Conservation (phyloP, 1,140 invertebrate species). For the Acromyrmex echinatior region DNA sequence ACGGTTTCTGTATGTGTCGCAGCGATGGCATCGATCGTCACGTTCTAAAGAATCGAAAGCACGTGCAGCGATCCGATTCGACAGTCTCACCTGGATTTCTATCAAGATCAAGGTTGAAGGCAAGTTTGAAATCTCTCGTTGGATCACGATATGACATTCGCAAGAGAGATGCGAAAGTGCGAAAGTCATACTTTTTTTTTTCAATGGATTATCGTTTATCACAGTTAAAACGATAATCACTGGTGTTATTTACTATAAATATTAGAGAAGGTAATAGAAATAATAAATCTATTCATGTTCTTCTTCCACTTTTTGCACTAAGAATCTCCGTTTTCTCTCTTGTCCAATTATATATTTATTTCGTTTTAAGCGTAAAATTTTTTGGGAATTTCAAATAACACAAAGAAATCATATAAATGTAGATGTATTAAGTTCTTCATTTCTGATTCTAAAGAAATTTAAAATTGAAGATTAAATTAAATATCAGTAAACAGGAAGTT, state of each 20-base stretch:
- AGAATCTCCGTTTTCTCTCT: too few species aligned
- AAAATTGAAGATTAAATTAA: background rate
- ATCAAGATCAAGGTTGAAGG: slow-evolving; percentile 56
- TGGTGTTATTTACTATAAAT: background rate
- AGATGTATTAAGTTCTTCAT: background rate
- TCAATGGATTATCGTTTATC: slow-evolving; percentile 2
- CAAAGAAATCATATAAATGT: background rate
- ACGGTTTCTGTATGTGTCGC: background rate
- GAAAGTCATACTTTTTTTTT: background rate
- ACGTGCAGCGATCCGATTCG: slow-evolving; percentile 11
- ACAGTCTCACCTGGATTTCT: slow-evolving; percentile 60
- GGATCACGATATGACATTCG: background rate
- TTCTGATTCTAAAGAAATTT: background rate
- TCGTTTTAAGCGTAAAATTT: too few species aligned
- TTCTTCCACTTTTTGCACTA: too few species aligned
- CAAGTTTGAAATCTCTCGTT: slow-evolving; percentile 14
- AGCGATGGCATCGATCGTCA: background rate
- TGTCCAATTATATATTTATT: too few species aligned
- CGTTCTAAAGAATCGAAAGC: slow-evolving; percentile 21
- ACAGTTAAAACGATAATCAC: background rate
- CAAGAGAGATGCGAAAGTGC: background rate
- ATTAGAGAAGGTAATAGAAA: background rate
- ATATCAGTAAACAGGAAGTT: background rate
- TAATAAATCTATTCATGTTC: background rate
- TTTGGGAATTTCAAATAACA: too few species aligned